A percentile compares a stretch with the other conserved stretches of the same genome.
Conservation (phyloP, 2,113 vertebrate genomes). For the Atherinomorus stipes region DNA sequence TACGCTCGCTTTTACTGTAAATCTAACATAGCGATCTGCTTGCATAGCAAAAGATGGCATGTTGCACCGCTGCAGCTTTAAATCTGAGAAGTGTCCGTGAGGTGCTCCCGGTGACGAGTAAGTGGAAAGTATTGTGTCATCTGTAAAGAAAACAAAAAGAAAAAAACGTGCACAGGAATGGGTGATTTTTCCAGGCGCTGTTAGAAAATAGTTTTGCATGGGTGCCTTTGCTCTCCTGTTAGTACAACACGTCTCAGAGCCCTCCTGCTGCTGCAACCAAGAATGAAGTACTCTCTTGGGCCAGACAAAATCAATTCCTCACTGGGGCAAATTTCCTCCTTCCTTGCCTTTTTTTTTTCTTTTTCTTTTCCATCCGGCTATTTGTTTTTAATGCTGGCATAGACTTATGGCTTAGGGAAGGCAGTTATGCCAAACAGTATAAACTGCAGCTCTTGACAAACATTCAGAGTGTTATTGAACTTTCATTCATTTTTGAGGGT, state of each 20-base stretch:
- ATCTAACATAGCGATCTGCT: conserved; percentile 30
- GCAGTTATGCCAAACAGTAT: conserved; percentile 71
- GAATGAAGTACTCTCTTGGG: conserved; percentile 82
- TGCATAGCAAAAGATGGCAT: conserved; percentile 55
- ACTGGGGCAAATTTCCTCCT: conserved; percentile 80
- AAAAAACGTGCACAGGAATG: conserved; percentile 59
- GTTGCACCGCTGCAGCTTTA: conserved; percentile 65
- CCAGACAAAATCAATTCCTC: conserved; percentile 84
- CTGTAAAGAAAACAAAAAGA: conserved; percentile 51
- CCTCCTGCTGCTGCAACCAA: conserved; percentile 72
- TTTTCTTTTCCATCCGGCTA: conserved; percentile 55
- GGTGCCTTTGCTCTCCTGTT: conserved; percentile 76
- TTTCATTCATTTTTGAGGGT: conserved; percentile 76
- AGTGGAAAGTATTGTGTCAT: conserved; percentile 79
- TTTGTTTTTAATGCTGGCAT: conserved; percentile 81
- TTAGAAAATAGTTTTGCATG: conserved; percentile 80
- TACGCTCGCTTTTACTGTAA: conserved; percentile 42
- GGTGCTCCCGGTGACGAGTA: conserved; percentile 63
- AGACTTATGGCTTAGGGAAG: conserved; percentile 72
- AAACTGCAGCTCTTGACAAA: conserved; percentile 78
- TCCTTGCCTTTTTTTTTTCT: conserved; percentile 60
- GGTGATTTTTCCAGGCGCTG: conserved; percentile 72
- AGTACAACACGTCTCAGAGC: conserved; percentile 74
- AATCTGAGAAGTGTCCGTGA: conserved; percentile 73
- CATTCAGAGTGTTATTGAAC: conserved; percentile 73